Evolutionary conservation across 2,797 vertebrate species (phyloP).

Genomic region (Pseudopleuronectes americanus): DNA sequence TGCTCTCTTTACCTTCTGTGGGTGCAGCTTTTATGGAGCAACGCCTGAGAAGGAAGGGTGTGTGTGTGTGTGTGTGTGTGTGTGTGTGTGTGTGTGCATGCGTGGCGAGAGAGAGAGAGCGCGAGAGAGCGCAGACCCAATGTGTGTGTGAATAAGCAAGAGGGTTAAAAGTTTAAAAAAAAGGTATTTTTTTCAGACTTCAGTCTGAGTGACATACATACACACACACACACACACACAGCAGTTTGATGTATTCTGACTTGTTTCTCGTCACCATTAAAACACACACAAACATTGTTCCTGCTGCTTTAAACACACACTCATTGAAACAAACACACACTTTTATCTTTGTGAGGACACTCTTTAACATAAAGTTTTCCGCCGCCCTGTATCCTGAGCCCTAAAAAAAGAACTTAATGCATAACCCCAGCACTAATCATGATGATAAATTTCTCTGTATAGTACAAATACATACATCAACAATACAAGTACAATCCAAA

Average conservation of each 20-base stretch:
- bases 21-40: conserved; percentile 79
- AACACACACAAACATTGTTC: conserved; percentile 6
- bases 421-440: no score
- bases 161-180: background rate
- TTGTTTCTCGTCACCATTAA: conserved; percentile 41
- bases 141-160: conserved; percentile 21
- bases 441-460: no score
- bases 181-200: no score
- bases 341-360: background rate
- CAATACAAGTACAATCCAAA: no score
- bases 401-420: no score
- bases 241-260: conserved; percentile 52
- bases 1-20: conserved; percentile 62
- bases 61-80: conserved; percentile 36
- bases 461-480: no score
- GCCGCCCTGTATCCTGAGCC: no score
- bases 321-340: background rate
- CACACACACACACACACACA: background rate
- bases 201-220: background rate
- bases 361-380: no score
- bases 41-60: conserved; percentile 54
- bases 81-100: conserved; percentile 13
- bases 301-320: conserved; percentile 11
- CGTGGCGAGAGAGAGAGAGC: background rate
- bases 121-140: conserved; percentile 32